Base-by-base conservation (phyloP, 2,797 vertebrate genomes). In the Sciurus vulgaris region DNA sequence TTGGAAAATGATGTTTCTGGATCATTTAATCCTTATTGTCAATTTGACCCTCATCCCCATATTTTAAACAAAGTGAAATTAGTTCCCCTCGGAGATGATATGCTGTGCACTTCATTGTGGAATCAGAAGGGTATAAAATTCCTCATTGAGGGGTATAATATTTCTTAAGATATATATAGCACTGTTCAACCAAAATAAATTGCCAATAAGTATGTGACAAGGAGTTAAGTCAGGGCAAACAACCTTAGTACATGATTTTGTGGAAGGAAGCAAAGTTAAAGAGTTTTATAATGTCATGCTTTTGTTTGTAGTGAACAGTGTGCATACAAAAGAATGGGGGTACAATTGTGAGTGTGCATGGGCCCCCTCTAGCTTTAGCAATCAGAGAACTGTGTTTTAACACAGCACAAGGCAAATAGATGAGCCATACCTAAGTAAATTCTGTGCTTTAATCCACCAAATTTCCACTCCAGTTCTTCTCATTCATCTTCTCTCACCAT, bases 51-150 rank as follows among this genome's bases (percentile, higher is more conserved):
- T n/a, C 9, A 41, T 88, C 86, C 2, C 30, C 12, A 61, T 69
- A 47, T 86, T 94, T 95, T 94, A 81, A 94, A 67, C 77, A 44
- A 87, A 73, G 15, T 72, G 18, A 33, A 26, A n/a, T 79, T 72
- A 24, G 8, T 65, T 95, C 30, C 26, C 17, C 13, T 90, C 56
- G 9, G 73, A 90, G 70, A 49, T 4, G 44, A 65, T 30, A 44
- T 49, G 9, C 14, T 65, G 2, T 20, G 7, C 2, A 20, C 28
- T 33, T 83, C 6, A 33, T 7, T 93, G 30, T 54, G n/a, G 54
- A 86, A 61, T 24, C 35, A 61, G 76, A 65, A 72, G 28, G 49
- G 38, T 49, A 70, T 78, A 44, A 17, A 83, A 77, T 51, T 76
- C 38, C 49, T 49, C 67, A 44, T 3, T 7, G 47, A 94, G 81